These are phyloP conservation scores for Probosciger aterrimus DNA, from an alignment of 2,113 vertebrate genomes.

Conservation along the genomic window DNA sequence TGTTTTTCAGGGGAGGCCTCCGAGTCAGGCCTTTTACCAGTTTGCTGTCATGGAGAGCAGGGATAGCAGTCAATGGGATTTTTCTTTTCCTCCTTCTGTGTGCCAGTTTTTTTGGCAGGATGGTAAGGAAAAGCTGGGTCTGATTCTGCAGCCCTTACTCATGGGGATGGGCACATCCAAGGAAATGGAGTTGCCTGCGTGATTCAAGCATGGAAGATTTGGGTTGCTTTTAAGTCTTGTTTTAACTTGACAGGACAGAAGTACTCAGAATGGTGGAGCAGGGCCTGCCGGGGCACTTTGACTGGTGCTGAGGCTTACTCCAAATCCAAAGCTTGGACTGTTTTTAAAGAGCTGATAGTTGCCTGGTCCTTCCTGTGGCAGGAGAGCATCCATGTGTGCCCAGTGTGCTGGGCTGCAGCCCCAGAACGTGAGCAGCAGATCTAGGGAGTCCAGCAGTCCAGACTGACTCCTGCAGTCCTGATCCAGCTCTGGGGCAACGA, in stretches of 20 bases:
- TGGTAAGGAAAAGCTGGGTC: not conserved
- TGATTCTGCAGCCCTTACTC: slow-evolving; percentile 28
- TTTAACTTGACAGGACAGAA: not conserved
- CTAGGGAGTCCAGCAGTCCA: not conserved
- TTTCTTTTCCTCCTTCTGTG: not conserved
- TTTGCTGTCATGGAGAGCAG: not conserved
- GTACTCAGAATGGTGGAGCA: not conserved
- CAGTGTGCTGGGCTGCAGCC: not conserved
- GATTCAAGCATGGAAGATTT: not conserved
- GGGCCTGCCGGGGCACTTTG: not conserved
- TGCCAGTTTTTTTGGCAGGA: not conserved
- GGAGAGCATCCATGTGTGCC: not conserved
- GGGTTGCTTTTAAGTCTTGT: slow-evolving; percentile 14
- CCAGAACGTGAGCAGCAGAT: not conserved
- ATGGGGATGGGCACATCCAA: not conserved
- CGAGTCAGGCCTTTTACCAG: not conserved
- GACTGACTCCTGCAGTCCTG: not conserved
- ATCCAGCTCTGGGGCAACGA: not conserved
- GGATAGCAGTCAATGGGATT: not conserved
- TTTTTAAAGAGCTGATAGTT: not conserved
- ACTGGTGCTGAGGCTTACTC: not conserved
- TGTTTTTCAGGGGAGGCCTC: not conserved
- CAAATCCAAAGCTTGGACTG: not conserved
- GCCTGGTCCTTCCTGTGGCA: not conserved
- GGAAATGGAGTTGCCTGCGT: not conserved